Evolutionary conservation across 2,113 vertebrate genomes (phyloP).

Genomic region (Setophaga petechia): DNA sequence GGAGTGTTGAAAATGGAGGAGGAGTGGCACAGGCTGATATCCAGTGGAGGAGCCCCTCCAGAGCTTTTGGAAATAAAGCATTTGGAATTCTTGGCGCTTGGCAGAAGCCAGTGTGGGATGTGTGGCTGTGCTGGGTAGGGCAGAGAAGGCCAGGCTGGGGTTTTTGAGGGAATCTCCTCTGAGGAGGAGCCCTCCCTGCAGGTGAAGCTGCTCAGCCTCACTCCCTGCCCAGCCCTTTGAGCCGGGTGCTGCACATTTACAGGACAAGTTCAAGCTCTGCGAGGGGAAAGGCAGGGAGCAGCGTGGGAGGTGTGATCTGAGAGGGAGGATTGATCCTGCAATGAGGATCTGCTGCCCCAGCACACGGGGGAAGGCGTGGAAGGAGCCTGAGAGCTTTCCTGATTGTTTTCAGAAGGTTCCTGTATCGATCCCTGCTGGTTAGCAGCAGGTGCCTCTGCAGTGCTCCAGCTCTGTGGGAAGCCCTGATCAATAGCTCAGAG

Average conservation of each 20-base stretch:
- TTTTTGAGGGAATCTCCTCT: neutral
- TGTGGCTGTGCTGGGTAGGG: neutral
- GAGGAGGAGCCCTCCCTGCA: neutral
- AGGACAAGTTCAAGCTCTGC: neutral
- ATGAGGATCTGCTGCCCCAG: neutral
- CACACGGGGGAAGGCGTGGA: neutral
- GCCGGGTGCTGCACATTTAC: rapidly evolving
- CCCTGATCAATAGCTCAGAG: slow-evolving; percentile 16
- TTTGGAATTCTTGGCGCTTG: neutral
- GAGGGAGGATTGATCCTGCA: neutral
- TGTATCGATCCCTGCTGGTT: neutral
- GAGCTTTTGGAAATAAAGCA: neutral
- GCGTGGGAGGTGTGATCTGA: neutral
- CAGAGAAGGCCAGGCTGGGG: neutral
- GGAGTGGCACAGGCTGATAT: neutral
- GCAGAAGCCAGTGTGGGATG: neutral
- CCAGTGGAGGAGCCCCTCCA: neutral
- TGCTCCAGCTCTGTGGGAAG: neutral
- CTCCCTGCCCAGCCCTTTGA: neutral
- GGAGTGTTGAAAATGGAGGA: neutral
- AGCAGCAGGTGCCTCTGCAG: neutral
- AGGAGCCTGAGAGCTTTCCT: neutral
- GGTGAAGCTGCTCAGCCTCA: neutral
- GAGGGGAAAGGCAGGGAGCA: neutral
- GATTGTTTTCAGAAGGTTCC: neutral